Percentiles rank a stretch among this genome's conserved stretches.
Evolutionary conservation across 2,797 vertebrate species (phyloP).

Genomic region (Holocentrus rufus): DNA sequence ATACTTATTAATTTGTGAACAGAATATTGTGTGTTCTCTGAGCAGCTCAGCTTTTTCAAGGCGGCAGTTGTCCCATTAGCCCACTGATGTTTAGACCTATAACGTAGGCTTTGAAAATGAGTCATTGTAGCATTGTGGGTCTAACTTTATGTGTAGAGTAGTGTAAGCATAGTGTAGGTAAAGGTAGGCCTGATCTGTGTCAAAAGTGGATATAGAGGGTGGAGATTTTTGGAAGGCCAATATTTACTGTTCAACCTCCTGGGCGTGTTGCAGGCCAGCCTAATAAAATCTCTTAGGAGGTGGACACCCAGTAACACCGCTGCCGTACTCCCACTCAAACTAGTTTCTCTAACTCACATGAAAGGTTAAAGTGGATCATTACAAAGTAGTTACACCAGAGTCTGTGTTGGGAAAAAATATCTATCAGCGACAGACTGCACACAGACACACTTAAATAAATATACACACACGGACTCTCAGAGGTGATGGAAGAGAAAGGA

Average conservation of each 20-base stretch:
- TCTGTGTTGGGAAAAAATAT: neutral
- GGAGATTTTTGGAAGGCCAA: neutral
- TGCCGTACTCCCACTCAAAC: neutral
- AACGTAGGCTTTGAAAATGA: slow-evolving; percentile 14
- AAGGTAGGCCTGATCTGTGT: too few relatives aligned
- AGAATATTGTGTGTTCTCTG: too few relatives aligned
- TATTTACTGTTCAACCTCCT: neutral
- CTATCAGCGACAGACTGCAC: neutral
- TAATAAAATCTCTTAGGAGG: slow-evolving; percentile 20
- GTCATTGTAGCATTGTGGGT: slow-evolving; percentile 2
- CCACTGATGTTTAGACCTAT: neutral
- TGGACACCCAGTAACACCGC: slow-evolving; percentile 8
- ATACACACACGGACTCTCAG: neutral
- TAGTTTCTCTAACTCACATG: neutral
- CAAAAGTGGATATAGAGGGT: too few relatives aligned
- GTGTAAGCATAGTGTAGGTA: too few relatives aligned
- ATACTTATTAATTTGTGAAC: too few relatives aligned
- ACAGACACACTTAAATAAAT: neutral
- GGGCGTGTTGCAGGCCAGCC: neutral
- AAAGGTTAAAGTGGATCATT: slow-evolving; percentile 29
- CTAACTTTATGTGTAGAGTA: too few relatives aligned
- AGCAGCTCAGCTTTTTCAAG: too few relatives aligned
- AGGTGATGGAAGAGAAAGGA: neutral
- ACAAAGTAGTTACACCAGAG: slow-evolving; percentile 40
- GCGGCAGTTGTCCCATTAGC: too few relatives aligned